Percentiles rank a stretch among this genome's conserved stretches.
phyloP scores from a whole-genome alignment of 1,140 invertebrate genomes.

The Philotrypesis tridentata region DNA sequence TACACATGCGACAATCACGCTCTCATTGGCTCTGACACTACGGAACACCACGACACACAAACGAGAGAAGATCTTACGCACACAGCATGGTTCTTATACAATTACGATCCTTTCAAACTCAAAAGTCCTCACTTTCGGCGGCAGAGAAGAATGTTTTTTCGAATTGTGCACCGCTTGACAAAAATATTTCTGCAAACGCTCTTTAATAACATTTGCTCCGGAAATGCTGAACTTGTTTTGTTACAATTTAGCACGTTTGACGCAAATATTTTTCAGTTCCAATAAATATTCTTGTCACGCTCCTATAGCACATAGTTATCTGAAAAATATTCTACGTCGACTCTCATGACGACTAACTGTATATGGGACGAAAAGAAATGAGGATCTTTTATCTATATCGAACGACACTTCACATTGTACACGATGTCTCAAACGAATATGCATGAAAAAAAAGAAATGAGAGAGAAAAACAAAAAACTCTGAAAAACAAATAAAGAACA shows the following conservation, averaged over 20 bases:
- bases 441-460: neutral
- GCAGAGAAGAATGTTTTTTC: neutral
- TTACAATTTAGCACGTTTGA: neutral
- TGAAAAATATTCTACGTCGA: neutral
- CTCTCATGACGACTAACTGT: neutral
- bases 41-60: neutral
- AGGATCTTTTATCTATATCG: slow-evolving; percentile 14
- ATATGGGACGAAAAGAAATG: neutral
- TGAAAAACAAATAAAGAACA: slow-evolving; percentile 19
- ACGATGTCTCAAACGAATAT: slow-evolving; percentile 39
- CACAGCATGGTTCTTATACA: too few relatives aligned
- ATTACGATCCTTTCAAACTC: too few relatives aligned
- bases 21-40: slow-evolving; percentile 27
- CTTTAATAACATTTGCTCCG: neutral
- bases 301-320: neutral
- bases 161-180: too few relatives aligned
- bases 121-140: too few relatives aligned
- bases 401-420: slow-evolving; percentile 34
- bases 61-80: neutral
- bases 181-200: neutral
- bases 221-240: neutral
- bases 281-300: neutral
- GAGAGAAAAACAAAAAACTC: slow-evolving; percentile 2
- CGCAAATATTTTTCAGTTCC: neutral
- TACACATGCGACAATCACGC: neutral